phyloP scores from a whole-genome alignment of 2,888 invertebrate genomes.

The Epirrita christyi region DNA sequence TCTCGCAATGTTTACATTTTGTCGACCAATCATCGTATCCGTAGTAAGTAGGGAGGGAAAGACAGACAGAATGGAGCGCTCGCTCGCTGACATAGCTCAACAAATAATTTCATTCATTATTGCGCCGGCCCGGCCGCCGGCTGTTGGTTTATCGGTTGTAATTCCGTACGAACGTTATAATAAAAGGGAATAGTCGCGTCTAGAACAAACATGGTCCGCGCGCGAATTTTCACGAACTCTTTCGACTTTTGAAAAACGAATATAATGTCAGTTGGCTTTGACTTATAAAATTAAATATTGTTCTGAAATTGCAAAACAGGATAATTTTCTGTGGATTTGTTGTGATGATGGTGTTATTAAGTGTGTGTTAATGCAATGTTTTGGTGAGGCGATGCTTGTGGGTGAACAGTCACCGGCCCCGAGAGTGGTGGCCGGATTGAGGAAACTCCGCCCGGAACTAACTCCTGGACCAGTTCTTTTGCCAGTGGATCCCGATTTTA shows the following conservation, averaged over 20 bases:
- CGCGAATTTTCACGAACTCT: conserved; percentile 73
- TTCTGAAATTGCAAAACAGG: conserved; percentile 39
- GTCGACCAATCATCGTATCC: conserved; percentile 29
- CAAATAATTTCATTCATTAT: conserved; percentile 65
- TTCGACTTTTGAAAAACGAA: conserved; percentile 72
- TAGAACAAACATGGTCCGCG: conserved; percentile 50
- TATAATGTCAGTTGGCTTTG: conserved; percentile 57
- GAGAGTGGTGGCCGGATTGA: conserved; percentile 81
- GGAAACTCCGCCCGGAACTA: conserved; percentile 77
- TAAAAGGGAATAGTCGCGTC: conserved; percentile 21
- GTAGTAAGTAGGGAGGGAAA: conserved; percentile 44
- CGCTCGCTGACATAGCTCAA: conserved; percentile 17
- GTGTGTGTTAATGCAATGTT: conserved; percentile 67
- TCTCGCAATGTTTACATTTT: conserved; percentile 35
- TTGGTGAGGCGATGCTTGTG: conserved; percentile 77
- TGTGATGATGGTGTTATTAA: conserved; percentile 58
- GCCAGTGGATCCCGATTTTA: conserved; percentile 73
- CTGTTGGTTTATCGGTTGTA: conserved; percentile 50
- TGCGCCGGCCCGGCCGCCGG: conserved; percentile 65
- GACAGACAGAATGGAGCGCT: conserved; percentile 54
- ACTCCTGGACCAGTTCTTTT: conserved; percentile 75
- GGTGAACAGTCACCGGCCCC: conserved; percentile 81
- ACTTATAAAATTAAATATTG: conserved; percentile 33
- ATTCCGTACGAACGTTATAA: conserved; percentile 5
- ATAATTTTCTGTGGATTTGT: conserved; percentile 46